phyloP scores from a whole-genome alignment of 2,888 invertebrate species.

The Spisula solida region DNA sequence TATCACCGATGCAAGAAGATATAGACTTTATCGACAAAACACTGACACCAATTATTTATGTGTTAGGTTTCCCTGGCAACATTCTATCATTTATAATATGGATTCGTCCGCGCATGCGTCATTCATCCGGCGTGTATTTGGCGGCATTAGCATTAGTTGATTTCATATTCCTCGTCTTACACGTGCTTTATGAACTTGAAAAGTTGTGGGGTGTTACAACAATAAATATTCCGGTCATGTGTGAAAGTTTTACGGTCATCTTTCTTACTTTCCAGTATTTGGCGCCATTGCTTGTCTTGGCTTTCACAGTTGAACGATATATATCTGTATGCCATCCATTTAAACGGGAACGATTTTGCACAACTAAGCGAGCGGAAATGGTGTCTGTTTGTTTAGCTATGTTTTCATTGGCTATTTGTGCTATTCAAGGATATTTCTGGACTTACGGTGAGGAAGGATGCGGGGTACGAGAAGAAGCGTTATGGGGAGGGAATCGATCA shows the following conservation, averaged over 20 bases:
- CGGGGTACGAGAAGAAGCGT: constrained; percentile 74
- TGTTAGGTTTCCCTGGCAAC: constrained; percentile 87
- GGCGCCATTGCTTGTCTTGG: constrained; percentile 86
- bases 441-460: constrained; percentile 77
- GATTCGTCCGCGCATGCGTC: constrained; percentile 86
- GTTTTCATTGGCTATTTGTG: constrained; percentile 80
- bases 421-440: constrained; percentile 86
- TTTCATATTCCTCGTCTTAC: constrained; percentile 84
- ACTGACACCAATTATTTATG: constrained; percentile 84
- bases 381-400: constrained; percentile 80
- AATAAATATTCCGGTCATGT: constrained; percentile 82
- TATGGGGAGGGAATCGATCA: constrained; percentile 75
- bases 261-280: constrained; percentile 85
- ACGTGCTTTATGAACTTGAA: constrained; percentile 84
- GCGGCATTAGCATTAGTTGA: constrained; percentile 86
- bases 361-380: constrained; percentile 82
- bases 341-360: constrained; percentile 84
- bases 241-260: constrained; percentile 85
- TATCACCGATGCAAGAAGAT: constrained; percentile 52
- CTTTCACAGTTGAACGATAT: constrained; percentile 87
- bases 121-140: constrained; percentile 87
- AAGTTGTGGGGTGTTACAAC: constrained; percentile 80
- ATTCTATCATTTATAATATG: constrained; percentile 86
- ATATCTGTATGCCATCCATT: constrained; percentile 87
- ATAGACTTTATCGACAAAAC: constrained; percentile 77